Evolutionary conservation across 2,113 vertebrate genomes (phyloP), one percentile per base, ranked within the genome.

Genomic region (Callorhinus ursinus): DNA sequence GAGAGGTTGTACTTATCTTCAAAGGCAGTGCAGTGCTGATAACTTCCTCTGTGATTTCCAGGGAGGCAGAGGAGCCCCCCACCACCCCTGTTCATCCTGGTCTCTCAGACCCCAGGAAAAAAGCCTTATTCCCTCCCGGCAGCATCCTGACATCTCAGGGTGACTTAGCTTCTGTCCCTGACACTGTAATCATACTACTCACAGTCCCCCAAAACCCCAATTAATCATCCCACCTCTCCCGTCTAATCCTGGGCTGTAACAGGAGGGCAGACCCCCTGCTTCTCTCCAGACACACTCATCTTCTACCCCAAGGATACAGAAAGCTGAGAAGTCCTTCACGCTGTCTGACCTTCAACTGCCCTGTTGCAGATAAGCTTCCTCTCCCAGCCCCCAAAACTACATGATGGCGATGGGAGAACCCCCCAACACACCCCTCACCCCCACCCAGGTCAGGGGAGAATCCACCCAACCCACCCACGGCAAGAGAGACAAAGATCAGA

Each of bases 301-400:
- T n/a, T 94, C n/a, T 28, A 24, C 42, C 33, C 24, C 84, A 65
- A 22, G 61, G 53, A 82, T 21, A 22, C 33, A 5, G 1, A 74
- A 71, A 31, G 36, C 59, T 22, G 11, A 3, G 3, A 85, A 86
- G 82, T 26, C 83, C 86, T 92, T 88, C 76, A 51, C 80, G 18
- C 36, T 18, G 33, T 55, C 93, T 96, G 96, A 96, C 97, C 98
- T 97, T 84, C 93, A 89, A 46, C 12, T 84, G 36, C 55, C 59
- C 82, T 9, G 1, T 6, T 72, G 26, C 22, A 19, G 7, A n/a
- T 14, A 61, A 39, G 26, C 7, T 7, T 59, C 69, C 87, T 85
- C 67, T 63, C 42, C 24, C 74, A 65, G 63, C 8, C 67, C 88
- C 46, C 1, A n/a, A 87, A 79, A 22, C n/a, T 24, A 67, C 71